Conservation (phyloP, 2,888 invertebrate genomes). For the Dioctria rufipes region DNA sequence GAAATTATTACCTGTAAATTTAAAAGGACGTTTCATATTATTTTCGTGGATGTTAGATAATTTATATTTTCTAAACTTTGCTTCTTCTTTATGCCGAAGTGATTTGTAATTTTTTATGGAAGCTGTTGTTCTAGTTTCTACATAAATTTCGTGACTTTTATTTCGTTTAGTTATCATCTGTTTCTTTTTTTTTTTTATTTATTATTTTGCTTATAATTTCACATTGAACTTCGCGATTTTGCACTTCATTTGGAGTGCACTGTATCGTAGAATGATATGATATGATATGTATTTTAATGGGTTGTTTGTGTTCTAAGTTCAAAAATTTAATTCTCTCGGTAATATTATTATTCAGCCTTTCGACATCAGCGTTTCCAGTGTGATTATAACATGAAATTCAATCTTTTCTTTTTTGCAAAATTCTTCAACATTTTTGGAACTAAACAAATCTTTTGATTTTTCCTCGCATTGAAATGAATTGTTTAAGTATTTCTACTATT, state of each 20-base stretch:
- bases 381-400: too few species aligned
- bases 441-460: too few species aligned
- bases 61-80: conserved; percentile 49
- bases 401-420: too few species aligned
- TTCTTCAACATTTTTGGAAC: too few species aligned
- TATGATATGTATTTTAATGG: background rate
- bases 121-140: background rate
- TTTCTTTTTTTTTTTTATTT: background rate
- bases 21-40: conserved; percentile 41
- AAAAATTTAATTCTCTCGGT: too few species aligned
- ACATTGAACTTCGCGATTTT: background rate
- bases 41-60: conserved; percentile 43
- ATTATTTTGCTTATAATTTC: background rate
- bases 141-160: background rate
- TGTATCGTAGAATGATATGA: background rate
- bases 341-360: too few species aligned
- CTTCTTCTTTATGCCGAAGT: conserved; percentile 36
- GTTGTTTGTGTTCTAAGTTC: background rate
- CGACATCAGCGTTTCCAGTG: too few species aligned
- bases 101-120: conserved; percentile 29
- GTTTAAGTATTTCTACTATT: too few species aligned
- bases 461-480: too few species aligned
- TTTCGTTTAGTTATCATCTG: background rate
- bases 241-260: background rate
- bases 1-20: conserved; percentile 19